Evolutionary conservation across 2,797 vertebrate species (phyloP).

Genomic region (Graptemys geographica): DNA sequence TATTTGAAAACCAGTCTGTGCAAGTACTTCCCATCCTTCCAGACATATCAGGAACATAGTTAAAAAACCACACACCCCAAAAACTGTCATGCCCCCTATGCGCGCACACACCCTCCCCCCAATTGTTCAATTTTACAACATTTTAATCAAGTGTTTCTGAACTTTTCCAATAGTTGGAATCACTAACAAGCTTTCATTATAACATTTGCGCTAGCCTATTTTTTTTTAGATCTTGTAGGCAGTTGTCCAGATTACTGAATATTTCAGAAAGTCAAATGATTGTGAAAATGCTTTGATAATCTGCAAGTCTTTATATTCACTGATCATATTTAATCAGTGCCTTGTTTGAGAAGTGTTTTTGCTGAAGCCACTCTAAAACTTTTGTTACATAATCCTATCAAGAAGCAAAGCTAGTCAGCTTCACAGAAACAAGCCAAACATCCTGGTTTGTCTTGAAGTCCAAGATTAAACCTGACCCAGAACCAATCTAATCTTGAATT

Average conservation of each 20-base stretch:
- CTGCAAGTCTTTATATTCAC: neutral
- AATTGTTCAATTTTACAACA: neutral
- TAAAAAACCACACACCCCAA: neutral
- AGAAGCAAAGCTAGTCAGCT: conserved; percentile 2
- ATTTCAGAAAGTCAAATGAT: neutral
- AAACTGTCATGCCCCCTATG: fast-evolving
- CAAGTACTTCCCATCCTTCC: neutral
- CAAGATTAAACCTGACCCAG: neutral
- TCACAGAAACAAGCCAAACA: neutral
- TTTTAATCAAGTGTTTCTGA: neutral
- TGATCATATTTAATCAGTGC: neutral
- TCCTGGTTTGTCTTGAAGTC: neutral
- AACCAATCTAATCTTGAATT: neutral
- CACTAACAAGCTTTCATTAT: neutral
- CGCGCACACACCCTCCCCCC: no score
- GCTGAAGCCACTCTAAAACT: neutral
- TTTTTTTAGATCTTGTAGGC: neutral
- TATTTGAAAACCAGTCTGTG: neutral
- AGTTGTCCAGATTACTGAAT: neutral
- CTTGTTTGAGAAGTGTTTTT: neutral
- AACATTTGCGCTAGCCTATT: neutral
- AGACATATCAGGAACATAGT: neutral
- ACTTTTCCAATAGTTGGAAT: neutral
- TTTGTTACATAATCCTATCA: neutral
- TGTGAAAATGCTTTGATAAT: neutral